phyloP scores from a whole-genome alignment of 2,113 vertebrate species.

The Bujurquina vittata region DNA sequence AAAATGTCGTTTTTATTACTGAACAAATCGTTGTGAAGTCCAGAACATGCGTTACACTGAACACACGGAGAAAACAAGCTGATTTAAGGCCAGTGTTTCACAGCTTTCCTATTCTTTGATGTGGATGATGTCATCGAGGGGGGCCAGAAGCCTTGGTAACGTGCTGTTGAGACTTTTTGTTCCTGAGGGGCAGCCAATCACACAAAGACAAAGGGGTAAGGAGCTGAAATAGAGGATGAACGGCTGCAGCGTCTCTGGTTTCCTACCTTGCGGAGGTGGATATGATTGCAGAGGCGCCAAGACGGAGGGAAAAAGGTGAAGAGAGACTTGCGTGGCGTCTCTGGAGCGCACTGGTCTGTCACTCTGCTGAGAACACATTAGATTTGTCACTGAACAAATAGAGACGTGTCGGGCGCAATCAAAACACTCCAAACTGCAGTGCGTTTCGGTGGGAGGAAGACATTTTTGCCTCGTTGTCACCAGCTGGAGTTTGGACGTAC shows the following conservation, averaged over 20 bases:
- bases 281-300: not conserved
- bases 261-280: not conserved
- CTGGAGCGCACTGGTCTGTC: slow-evolving; percentile 47
- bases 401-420: slow-evolving; percentile 51
- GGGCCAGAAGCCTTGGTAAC: too few relatives aligned
- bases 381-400: slow-evolving; percentile 69
- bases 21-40: not conserved
- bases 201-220: not conserved
- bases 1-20: too few relatives aligned
- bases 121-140: too few relatives aligned
- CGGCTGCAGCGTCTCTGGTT: not conserved
- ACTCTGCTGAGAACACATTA: slow-evolving; percentile 51
- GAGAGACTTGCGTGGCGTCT: slow-evolving; percentile 4
- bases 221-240: not conserved
- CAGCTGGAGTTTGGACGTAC: slow-evolving; percentile 61
- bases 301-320: not conserved
- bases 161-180: not conserved
- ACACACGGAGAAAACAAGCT: too few relatives aligned
- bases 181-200: not conserved
- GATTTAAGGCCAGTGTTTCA: too few relatives aligned
- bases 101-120: too few relatives aligned
- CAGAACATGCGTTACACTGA: not conserved
- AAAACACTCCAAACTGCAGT: slow-evolving; percentile 52
- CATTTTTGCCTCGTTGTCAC: slow-evolving; percentile 69
- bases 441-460: slow-evolving; percentile 62